Base-by-base conservation (phyloP, 2,888 invertebrate species). In the Lobophora halterata region DNA sequence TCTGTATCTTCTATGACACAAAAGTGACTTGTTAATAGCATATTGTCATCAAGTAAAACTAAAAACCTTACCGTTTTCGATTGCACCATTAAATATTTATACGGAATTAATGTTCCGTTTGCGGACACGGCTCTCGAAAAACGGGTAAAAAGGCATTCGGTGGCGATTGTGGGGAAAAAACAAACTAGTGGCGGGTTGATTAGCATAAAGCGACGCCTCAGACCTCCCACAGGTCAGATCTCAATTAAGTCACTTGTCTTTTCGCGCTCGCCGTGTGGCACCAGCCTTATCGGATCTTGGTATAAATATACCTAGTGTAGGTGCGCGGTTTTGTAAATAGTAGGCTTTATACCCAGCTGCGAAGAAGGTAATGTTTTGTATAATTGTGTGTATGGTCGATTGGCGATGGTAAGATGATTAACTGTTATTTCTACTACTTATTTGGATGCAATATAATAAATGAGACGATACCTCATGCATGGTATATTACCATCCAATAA, bases 181-280 rank as follows among this genome's bases (percentile, higher is more conserved):
- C 74, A 78, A 80, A 77, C 77, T 78, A 76, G 73, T 73, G 57
- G 57, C 65, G 81, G 78, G 80, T 80, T 80, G 81, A 86, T 86
- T 87, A 87, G 86, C 86, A 86, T 85, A 85, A 78, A 63, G 66
- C 73, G 69, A 75, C 76, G 78, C 78, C 73, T 6, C 67, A 58
- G 83, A 82, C 85, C 85, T 75, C 85, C 82, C 86, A 72, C 73
- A 55, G 68, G 68, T 70, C 67, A 68, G 57, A 69, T 73, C 79
- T 82, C 85, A 85, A 86, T 87, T 87, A 86, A 83, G 81, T 72
- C 68, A 82, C 86, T 86, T 85, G 86, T 87, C 82, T 74, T 76
- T 81, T 77, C 76, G 72, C 76, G 68, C 72, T 63, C 60, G 64
- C 62, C 61, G 79, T 81, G 81, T 78, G 82, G 71, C 71, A 69